A percentile compares a stretch with the other conserved stretches of the same genome.
Conservation (phyloP, 2,113 vertebrate species). For the Mionectes macconnelli region DNA sequence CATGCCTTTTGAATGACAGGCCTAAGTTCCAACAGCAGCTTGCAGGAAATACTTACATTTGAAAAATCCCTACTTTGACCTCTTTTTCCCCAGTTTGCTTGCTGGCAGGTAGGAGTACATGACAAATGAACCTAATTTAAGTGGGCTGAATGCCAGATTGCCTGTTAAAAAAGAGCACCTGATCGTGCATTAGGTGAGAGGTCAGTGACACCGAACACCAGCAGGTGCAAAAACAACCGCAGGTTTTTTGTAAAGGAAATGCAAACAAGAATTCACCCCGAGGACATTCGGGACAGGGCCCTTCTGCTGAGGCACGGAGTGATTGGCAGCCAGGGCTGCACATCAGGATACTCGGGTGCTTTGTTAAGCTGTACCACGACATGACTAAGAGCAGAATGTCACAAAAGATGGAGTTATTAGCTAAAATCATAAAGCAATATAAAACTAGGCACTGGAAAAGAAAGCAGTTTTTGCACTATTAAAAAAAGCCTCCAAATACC, state of each 20-base stretch:
- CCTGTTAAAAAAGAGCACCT: conserved; percentile 53
- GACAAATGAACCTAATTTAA: conserved; percentile 66
- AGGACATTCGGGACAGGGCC: background rate
- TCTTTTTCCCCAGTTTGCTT: conserved; percentile 20
- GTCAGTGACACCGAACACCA: conserved; percentile 66
- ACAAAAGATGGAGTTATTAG: background rate
- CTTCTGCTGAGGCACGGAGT: conserved; percentile 4
- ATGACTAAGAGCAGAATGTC: background rate
- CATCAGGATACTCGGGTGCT: background rate
- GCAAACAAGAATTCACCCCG: conserved; percentile 46
- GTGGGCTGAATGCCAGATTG: conserved; percentile 40
- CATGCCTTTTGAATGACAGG: background rate
- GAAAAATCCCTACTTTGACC: conserved; percentile 54
- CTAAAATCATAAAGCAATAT: background rate
- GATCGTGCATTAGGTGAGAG: conserved; percentile 49
- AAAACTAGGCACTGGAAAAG: background rate
- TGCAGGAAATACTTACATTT: conserved; percentile 42
- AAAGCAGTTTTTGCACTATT: background rate
- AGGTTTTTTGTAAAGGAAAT: conserved; percentile 64
- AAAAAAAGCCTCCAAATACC: background rate
- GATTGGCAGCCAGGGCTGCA: conserved; percentile 43
- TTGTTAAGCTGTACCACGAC: background rate
- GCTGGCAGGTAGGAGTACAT: conserved; percentile 45
- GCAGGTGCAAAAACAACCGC: conserved; percentile 72
- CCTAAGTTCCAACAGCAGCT: conserved; percentile 19